A percentile compares a stretch with the other conserved stretches of the same genome.
These are phyloP conservation scores for Limnephilus marmoratus DNA, from an alignment of 2,888 invertebrate genomes.

Conservation along the genomic window DNA sequence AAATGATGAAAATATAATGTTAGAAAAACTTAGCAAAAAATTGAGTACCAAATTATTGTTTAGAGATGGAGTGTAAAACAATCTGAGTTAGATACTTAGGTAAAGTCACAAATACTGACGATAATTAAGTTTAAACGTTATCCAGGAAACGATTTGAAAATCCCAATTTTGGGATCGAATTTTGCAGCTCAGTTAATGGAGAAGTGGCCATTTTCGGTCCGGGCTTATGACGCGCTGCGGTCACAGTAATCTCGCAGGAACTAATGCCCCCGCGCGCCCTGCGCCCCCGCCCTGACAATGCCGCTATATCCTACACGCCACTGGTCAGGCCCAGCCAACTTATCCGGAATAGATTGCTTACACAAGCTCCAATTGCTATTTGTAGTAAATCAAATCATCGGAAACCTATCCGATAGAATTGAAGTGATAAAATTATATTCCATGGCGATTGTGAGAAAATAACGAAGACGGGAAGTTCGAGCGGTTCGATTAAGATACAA, in stretches of 20 bases:
- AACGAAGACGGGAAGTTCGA: background rate
- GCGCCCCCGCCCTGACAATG: background rate
- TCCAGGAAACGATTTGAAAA: background rate
- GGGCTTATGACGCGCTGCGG: constrained; percentile 40
- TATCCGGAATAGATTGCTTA: constrained; percentile 46
- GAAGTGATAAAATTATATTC: constrained; percentile 19
- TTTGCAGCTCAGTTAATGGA: constrained; percentile 52
- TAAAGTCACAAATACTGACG: background rate
- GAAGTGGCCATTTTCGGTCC: constrained; percentile 31
- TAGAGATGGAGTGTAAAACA: background rate
- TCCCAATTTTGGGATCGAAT: background rate
- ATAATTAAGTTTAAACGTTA: background rate
- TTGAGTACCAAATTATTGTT: no score
- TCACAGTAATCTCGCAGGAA: constrained; percentile 35
- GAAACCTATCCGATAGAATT: constrained; percentile 37
- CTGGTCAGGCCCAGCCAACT: constrained; percentile 18
- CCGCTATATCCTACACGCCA: background rate
- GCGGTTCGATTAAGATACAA: background rate
- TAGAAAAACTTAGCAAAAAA: no score
- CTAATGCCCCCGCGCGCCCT: constrained; percentile 29
- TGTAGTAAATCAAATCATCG: constrained; percentile 18
- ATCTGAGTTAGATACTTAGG: no score
- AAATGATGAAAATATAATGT: no score
- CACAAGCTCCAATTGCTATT: constrained; percentile 28
- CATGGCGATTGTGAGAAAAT: background rate